Base-by-base conservation (phyloP, 2,113 vertebrate species). In the Pelecanus crispus region DNA sequence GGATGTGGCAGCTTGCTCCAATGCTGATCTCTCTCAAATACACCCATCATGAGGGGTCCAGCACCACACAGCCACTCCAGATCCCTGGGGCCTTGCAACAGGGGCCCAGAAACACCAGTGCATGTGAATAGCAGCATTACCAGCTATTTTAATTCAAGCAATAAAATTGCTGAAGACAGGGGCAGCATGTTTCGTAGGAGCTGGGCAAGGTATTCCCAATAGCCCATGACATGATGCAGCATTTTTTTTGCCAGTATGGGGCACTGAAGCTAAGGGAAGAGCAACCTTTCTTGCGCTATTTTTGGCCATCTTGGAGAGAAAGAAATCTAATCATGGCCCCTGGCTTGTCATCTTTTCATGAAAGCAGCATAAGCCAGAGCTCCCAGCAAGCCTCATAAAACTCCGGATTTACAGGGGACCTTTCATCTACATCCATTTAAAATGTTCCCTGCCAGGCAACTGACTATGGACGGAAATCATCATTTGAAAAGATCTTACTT, bases 401-500 rank as follows among this genome's bases (percentile, higher is more conserved):
- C 93, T 88, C 52, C 4, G 11, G 94, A 96, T 97, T 97, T 96
- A 96, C 88, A 92, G 88, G 92, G 81, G 94, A 95, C 40, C 97
- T 97, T 98, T 97, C 92, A 96, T 97, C 92, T 95, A 85, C 90
- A 96, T 95, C 94, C 97, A 95, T 97, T 97, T 96, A 96, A 96
- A 97, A 95, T 95, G 95, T 92, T 93, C 85, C 97, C 96, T 97
- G 97, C 94, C 71, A 92, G 96, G 95, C 94, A 86, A 89, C 78
- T 71, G 90, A 92, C 90, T 93, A 82, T 53, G 70, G 67, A 94
- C 0, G 21, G 92, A 97, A 97, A 96, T 92, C 92, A 71, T 92
- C 73, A 66, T 96, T 96, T 94, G 94, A 96, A 96, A 96, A 98
- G 94, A 79, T 92, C 98, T 98, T 98, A 99, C 99, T 99, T 99